Evolutionary conservation across 37 sponge, comb jelly and placozoan species (phyloP).

Genomic region (Hormiphora californensis): DNA sequence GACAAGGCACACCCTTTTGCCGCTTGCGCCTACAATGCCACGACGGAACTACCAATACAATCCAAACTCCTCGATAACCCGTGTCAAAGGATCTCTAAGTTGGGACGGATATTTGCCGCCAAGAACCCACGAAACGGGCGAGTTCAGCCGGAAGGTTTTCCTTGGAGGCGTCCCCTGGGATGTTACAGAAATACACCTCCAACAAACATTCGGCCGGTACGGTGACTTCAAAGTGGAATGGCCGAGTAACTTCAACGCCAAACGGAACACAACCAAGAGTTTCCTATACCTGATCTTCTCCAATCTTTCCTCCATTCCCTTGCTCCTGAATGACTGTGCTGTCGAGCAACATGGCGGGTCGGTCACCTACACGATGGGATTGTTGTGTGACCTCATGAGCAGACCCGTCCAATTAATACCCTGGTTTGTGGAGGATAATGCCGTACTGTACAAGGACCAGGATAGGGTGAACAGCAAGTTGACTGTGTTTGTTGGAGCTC

Average conservation of each 20-base stretch:
- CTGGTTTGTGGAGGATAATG: constrained; percentile 19
- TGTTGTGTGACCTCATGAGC: neutral
- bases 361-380: constrained; percentile 6
- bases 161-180: constrained; percentile 50
- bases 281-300: constrained; percentile 50
- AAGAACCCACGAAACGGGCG: neutral
- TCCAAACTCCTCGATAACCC: neutral
- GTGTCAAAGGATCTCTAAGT: constrained; percentile 14
- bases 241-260: constrained; percentile 31
- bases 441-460: constrained; percentile 2
- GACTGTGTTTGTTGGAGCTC: constrained; percentile 50
- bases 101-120: constrained; percentile 49
- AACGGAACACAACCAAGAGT: constrained; percentile 45
- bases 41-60: constrained; percentile 33
- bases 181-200: constrained; percentile 5
- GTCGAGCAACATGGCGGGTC: constrained; percentile 45
- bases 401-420: constrained; percentile 36
- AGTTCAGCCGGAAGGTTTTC: constrained; percentile 32
- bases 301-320: neutral
- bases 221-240: constrained; percentile 52
- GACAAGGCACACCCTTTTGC: neutral
- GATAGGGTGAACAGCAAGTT: neutral
- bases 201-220: constrained; percentile 13
- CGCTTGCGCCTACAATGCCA: neutral
- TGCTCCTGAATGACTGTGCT: constrained; percentile 27